A percentile compares a stretch with the other conserved stretches of the same genome.
Conservation (phyloP, 2,113 vertebrate genomes). For the Atlantisia rogersi region DNA sequence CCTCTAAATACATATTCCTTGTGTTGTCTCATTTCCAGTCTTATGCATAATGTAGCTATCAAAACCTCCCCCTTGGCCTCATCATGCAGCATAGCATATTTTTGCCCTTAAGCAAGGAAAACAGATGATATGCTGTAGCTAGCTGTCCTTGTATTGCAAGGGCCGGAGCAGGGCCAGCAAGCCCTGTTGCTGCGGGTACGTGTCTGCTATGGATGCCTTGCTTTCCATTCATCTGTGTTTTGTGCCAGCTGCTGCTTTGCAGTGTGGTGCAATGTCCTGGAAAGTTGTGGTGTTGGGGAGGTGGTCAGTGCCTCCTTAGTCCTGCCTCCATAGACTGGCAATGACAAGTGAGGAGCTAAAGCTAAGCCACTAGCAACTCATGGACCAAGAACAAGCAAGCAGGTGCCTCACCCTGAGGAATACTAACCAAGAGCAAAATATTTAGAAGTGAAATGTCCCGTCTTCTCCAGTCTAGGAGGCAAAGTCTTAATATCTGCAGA, state of each 20-base stretch:
- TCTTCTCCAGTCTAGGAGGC: neutral
- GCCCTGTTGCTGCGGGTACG: neutral
- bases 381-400: neutral
- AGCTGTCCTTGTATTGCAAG: neutral
- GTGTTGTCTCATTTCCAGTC: neutral
- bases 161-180: neutral
- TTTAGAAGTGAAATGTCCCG: neutral
- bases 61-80: neutral
- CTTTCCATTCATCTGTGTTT: neutral
- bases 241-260: neutral
- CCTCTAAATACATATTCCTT: neutral
- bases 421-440: neutral
- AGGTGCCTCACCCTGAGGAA: neutral
- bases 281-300: neutral
- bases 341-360: neutral
- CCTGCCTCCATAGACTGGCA: neutral
- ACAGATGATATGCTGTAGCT: conserved; percentile 14
- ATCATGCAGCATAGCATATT: neutral
- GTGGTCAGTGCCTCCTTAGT: neutral
- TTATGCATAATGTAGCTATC: neutral
- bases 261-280: neutral
- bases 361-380: neutral
- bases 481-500: neutral
- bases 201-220: neutral
- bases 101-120: conserved; percentile 18